phyloP scores from a whole-genome alignment of 2,888 invertebrate genomes.

The Yponomeuta evonymella region DNA sequence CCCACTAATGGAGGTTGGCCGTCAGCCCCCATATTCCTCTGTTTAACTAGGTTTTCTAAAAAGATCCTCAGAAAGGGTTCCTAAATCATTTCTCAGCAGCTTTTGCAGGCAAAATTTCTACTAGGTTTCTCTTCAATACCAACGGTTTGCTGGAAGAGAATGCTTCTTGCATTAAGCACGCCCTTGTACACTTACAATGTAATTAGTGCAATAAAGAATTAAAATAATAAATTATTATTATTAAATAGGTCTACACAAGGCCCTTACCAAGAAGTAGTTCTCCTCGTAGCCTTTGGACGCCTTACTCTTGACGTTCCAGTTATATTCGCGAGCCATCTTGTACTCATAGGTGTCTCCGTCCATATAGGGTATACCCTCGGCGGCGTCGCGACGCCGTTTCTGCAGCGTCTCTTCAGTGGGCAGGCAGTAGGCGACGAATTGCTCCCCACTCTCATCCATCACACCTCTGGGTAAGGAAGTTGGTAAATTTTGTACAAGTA shows the following conservation, averaged over 20 bases:
- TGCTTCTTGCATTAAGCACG: too few species aligned
- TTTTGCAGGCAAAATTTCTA: too few species aligned
- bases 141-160: too few species aligned
- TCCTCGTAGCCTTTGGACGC: conserved; percentile 96
- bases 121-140: too few species aligned
- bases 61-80: too few species aligned
- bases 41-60: too few species aligned
- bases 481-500: neutral
- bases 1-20: too few species aligned
- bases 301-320: conserved; percentile 99
- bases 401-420: conserved; percentile 94
- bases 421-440: conserved; percentile 98
- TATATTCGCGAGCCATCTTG: conserved; percentile 97
- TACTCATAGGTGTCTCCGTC: conserved; percentile 97
- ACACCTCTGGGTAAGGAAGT: conserved; percentile 87
- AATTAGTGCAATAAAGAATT: too few species aligned
- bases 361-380: conserved; percentile 84
- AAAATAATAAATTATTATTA: too few species aligned
- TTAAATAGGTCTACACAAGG: neutral
- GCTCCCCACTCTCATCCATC: conserved; percentile 99
- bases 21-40: too few species aligned
- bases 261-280: conserved; percentile 91
- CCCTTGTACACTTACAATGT: too few species aligned
- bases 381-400: conserved; percentile 90
- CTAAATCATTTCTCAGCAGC: too few species aligned